Evolutionary conservation across 2,113 vertebrate genomes (phyloP), one percentile per base, ranked within the genome.

Genomic region (Phasianus colchicus): DNA sequence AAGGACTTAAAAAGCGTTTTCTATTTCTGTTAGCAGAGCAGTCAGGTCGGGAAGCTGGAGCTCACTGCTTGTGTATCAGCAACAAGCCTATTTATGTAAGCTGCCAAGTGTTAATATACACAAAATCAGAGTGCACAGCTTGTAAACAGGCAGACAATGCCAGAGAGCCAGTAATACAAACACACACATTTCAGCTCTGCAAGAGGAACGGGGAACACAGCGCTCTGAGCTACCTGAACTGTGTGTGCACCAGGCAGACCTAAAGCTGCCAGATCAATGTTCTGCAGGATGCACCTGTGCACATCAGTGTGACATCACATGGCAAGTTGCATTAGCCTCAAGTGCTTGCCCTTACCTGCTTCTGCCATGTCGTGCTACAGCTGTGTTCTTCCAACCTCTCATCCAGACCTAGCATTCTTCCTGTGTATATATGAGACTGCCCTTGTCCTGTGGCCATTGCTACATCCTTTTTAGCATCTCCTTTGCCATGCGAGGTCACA

Each of bases 261-360:
- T 6, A 0, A n/a, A 86, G 52, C 96, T 96, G 95, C 77, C 95
- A 96, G 66, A 87, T 17, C 7, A 66, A 94, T 90, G 89, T 93
- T 92, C 74, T 47, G 67, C 32, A 0, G 0, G 63, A 64, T 3
- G 24, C 4, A 1, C 18, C 58, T 2, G 0, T 17, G 43, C 81
- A n/a, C 73, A 92, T 94, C 7, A 1, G 3, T 10, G 47, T 94
- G 95, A 92, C 95, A 13, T 40, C 43, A 65, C 2, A 17, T 93
- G 92, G 80, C 96, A 90, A 70, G 65, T 19, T 48, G n/a, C 2
- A 43, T 96, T 93, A 94, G 83, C 22, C 83, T 96, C 96, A 95
- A 94, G 88, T 0, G 3, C 80, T 71, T 4, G 38, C 76, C 29
- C 16, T 47, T 60, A 90, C 90, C 90, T 93, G 47, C 10, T 34